phyloP scores from a whole-genome alignment of 2,888 invertebrate genomes.

The Gari tellinella region DNA sequence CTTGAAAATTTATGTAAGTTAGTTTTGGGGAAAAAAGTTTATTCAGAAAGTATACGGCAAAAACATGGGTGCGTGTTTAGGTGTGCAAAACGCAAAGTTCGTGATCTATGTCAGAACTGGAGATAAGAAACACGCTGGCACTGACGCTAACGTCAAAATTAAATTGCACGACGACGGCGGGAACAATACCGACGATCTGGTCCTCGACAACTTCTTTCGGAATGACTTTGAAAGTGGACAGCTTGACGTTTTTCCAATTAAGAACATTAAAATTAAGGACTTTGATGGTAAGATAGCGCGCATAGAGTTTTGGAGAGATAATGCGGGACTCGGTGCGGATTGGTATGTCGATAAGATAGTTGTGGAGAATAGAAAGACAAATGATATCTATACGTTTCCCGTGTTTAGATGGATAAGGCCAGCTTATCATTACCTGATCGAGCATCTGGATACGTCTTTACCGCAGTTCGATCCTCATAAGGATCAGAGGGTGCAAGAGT shows the following conservation, averaged over 20 bases:
- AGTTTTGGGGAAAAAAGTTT: too few species aligned
- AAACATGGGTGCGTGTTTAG: constrained; percentile 58
- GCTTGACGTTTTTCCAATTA: constrained; percentile 79
- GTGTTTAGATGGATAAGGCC: constrained; percentile 84
- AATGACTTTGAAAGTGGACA: constrained; percentile 83
- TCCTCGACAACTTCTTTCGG: constrained; percentile 80
- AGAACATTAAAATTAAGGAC: constrained; percentile 47
- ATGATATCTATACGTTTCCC: constrained; percentile 80
- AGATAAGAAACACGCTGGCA: constrained; percentile 83
- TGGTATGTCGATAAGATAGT: constrained; percentile 83
- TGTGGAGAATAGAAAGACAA: constrained; percentile 71
- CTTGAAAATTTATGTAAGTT: too few species aligned
- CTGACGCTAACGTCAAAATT: constrained; percentile 84
- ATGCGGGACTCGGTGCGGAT: constrained; percentile 79
- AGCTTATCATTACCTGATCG: constrained; percentile 80
- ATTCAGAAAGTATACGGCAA: neutral
- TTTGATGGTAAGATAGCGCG: constrained; percentile 65
- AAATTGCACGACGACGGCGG: constrained; percentile 82
- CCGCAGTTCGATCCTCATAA: constrained; percentile 82
- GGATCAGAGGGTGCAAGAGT: constrained; percentile 81
- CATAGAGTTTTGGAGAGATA: constrained; percentile 84
- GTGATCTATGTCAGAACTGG: constrained; percentile 84
- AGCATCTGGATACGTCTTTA: constrained; percentile 82
- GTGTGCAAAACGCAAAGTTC: constrained; percentile 52
- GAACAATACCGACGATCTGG: constrained; percentile 75